A percentile compares a stretch with the other conserved stretches of the same genome.
These are phyloP conservation scores for Lepidurus couesii DNA, from an alignment of 1,140 invertebrate species.

Conservation along the genomic window DNA sequence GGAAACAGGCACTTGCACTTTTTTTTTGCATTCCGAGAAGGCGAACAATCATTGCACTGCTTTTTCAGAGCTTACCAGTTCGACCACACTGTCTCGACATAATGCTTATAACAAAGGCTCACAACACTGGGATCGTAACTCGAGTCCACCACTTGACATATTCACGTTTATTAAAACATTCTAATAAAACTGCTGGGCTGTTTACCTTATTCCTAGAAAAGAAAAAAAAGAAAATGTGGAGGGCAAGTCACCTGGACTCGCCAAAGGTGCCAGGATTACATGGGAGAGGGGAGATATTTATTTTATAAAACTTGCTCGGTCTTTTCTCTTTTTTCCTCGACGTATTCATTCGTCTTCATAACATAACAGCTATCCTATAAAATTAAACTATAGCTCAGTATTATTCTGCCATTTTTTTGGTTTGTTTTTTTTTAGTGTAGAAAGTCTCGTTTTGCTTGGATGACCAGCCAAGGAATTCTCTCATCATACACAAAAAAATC, in stretches of 20 bases:
- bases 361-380: background rate
- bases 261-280: background rate
- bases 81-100: background rate
- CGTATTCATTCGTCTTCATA: background rate
- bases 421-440: background rate
- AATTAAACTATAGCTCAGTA: background rate
- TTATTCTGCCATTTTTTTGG: too few species aligned
- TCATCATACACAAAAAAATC: background rate
- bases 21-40: background rate
- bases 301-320: background rate
- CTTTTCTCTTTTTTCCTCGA: background rate
- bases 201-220: background rate
- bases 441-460: background rate
- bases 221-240: background rate
- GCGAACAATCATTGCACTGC: background rate
- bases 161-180: background rate
- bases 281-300: background rate
- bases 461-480: slow-evolving; percentile 8
- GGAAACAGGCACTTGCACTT: background rate
- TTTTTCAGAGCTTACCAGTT: background rate
- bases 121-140: slow-evolving; percentile 11
- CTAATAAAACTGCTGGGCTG: background rate
- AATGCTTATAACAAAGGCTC: background rate
- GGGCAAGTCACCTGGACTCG: slow-evolving; percentile 6
- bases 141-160: background rate